Percentiles rank a stretch among this genome's conserved stretches.
Evolutionary conservation across 2,888 invertebrate genomes (phyloP).

Genomic region (Leptinotarsa haldemani): DNA sequence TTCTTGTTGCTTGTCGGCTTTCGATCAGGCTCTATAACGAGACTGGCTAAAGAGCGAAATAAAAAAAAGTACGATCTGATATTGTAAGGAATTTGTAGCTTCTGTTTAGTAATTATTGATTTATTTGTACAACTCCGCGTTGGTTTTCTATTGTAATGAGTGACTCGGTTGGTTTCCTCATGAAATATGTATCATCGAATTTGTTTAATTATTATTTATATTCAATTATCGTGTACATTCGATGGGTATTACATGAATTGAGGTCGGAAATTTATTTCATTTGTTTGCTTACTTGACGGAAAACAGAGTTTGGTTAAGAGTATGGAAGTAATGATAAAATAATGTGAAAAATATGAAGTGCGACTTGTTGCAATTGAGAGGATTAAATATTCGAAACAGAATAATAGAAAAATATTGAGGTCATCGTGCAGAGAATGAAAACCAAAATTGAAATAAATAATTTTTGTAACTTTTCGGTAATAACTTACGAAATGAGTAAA

Average conservation of each 20-base stretch:
- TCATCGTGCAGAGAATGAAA: too few species aligned
- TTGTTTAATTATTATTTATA: constrained; percentile 6
- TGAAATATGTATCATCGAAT: constrained; percentile 13
- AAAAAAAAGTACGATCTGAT: constrained; percentile 40
- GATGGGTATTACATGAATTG: background rate
- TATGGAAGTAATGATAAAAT: background rate
- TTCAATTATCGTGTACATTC: constrained; percentile 4
- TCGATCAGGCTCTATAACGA: constrained; percentile 39
- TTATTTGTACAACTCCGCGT: constrained; percentile 29
- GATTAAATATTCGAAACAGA: too few species aligned
- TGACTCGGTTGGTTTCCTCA: constrained; percentile 11
- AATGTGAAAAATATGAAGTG: background rate
- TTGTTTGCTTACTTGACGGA: background rate
- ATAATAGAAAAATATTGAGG: too few species aligned
- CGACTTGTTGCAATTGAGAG: background rate
- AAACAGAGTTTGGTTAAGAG: background rate
- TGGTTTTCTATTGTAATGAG: constrained; percentile 24
- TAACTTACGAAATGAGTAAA: too few species aligned
- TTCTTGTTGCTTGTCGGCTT: constrained; percentile 34
- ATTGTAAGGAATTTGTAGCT: constrained; percentile 45
- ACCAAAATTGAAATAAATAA: too few species aligned
- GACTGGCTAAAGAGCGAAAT: constrained; percentile 34
- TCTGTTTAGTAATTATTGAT: constrained; percentile 46
- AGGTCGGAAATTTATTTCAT: background rate
- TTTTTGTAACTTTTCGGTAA: too few species aligned